phyloP scores from a whole-genome alignment of 1,140 invertebrate species.

The Oreohelix idahoensis region DNA sequence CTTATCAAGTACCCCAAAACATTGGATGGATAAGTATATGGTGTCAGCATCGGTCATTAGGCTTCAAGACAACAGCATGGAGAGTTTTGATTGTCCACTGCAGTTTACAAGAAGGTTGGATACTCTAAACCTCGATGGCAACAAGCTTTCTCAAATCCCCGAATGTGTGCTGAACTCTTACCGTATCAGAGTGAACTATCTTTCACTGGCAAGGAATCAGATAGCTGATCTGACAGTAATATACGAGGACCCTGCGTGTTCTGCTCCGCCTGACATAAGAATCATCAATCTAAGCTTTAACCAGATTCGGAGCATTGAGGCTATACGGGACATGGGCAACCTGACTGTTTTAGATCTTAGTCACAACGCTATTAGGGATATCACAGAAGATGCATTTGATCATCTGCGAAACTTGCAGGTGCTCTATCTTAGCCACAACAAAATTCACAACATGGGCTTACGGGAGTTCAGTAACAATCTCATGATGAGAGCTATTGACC shows the following conservation, averaged over 20 bases:
- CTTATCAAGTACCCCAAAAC: neutral
- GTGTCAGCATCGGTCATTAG: neutral
- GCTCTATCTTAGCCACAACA: slow-evolving; percentile 39
- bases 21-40: slow-evolving; percentile 15
- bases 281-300: slow-evolving; percentile 42
- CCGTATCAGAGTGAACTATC: slow-evolving; percentile 13
- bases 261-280: neutral
- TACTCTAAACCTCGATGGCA: slow-evolving; percentile 39
- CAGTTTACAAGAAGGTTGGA: slow-evolving; percentile 16
- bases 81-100: slow-evolving; percentile 25
- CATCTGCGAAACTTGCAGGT: neutral
- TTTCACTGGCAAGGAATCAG: slow-evolving; percentile 37
- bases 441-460: slow-evolving; percentile 7
- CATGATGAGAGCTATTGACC: slow-evolving; percentile 17
- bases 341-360: slow-evolving; percentile 38
- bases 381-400: slow-evolving; percentile 30
- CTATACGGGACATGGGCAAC: slow-evolving; percentile 11
- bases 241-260: neutral
- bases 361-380: slow-evolving; percentile 32
- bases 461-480: neutral
- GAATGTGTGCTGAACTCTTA: slow-evolving; percentile 26
- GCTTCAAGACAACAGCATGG: slow-evolving; percentile 23
- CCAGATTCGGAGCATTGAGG: slow-evolving; percentile 15
- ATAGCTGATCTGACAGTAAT: slow-evolving; percentile 19
- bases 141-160: slow-evolving; percentile 32